Evolutionary conservation across 2,888 invertebrate genomes (phyloP), one percentile per base, ranked within the genome.

Genomic region (Tachystola acroxantha): DNA sequence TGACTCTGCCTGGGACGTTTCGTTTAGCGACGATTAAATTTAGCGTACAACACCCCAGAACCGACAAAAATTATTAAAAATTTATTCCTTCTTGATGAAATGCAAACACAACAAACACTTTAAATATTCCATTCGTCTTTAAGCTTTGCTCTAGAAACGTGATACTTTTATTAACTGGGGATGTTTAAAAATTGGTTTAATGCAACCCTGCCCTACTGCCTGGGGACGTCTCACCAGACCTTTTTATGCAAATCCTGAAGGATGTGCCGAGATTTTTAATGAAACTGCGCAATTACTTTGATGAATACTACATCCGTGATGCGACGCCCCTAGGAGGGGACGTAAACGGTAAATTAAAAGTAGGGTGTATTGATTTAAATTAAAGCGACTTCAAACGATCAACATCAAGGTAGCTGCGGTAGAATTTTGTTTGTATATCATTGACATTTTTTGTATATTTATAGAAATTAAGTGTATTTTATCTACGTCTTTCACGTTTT

Each of bases 211-310:
- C n/a, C n/a, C n/a, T 53, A 48, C 60, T 47, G 48, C 43, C 49
- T 52, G 24, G n/a, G 22, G n/a, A 7, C 1, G 9, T n/a, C n/a
- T 63, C 64, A 64, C 49, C 53, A 65, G 70, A 73, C 75, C 75
- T 78, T 82, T 80, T 84, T 82, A 81, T 84, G 79, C 60, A 79
- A 82, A 85, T 84, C 75, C 72, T 70, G 65, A 72, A 76, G 64
- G 75, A 82, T 81, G 81, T 80, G 84, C 75, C 58, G 59, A 57
- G 78, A 67, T 67, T 85, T 74, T 73, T 78, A 82, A 85, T 77
- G 80, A 77, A 75, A 79, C 71, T 69, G 65, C 59, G 73, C 74
- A 73, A 78, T 80, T 75, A 75, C 75, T 77, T 74, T 78, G 75
- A 82, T 67, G 74, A 69, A 75, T 75, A 73, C 61, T 63, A 64